These are phyloP conservation scores for Balaeniceps rex DNA, from an alignment of 2,113 vertebrate genomes.

Conservation along the genomic window DNA sequence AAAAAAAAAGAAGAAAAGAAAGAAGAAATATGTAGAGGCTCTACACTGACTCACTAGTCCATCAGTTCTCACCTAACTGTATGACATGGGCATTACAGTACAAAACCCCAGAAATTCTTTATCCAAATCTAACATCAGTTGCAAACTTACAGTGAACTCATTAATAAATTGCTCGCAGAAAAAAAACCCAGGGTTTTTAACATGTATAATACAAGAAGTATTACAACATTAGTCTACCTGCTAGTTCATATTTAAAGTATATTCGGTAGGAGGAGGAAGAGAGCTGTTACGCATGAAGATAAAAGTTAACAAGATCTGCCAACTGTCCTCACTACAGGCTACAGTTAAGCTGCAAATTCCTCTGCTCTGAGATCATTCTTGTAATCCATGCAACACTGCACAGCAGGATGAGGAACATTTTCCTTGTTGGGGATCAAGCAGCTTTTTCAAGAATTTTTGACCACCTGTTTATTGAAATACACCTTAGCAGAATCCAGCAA, in stretches of 20 bases:
- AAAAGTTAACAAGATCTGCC: background rate
- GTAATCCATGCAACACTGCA: background rate
- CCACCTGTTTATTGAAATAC: background rate
- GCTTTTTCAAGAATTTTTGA: background rate
- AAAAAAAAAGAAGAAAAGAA: background rate
- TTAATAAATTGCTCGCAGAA: background rate
- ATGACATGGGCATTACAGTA: background rate
- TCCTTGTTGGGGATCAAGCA: background rate
- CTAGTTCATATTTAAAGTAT: background rate
- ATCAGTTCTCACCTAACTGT: background rate
- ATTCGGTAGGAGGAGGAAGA: background rate
- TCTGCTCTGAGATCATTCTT: background rate
- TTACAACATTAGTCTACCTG: background rate
- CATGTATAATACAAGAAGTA: background rate
- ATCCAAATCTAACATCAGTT: background rate
- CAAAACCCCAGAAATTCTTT: background rate
- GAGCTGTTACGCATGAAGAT: background rate
- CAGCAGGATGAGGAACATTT: background rate
- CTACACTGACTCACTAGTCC: background rate
- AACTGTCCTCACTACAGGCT: background rate
- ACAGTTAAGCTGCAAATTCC: background rate
- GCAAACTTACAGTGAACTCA: background rate
- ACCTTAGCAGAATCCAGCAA: background rate
- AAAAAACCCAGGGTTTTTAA: background rate
- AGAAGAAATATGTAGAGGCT: background rate